Evolutionary conservation across 2,888 invertebrate genomes (phyloP).

Genomic region (Adineta ricciae): DNA sequence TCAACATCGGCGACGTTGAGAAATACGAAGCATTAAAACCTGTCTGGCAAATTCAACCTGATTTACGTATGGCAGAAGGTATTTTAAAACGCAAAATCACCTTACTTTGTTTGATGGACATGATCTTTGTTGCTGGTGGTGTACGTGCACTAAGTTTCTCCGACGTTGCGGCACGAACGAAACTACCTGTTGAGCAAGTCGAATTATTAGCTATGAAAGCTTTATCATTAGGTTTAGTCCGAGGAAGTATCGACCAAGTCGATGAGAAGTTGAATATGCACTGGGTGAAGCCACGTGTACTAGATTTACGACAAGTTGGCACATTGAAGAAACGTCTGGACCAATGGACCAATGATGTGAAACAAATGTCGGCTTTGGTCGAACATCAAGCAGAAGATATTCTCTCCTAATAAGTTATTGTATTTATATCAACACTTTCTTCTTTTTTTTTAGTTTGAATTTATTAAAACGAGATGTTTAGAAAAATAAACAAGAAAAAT

Average conservation of each 20-base stretch:
- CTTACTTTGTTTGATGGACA: conserved; percentile 85
- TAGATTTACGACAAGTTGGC: conserved; percentile 59
- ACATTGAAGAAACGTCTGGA: neutral
- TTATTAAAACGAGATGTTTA: neutral
- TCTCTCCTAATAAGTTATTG: neutral
- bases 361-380: neutral
- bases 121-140: conserved; percentile 24
- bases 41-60: conserved; percentile 68
- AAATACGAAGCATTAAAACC: conserved; percentile 58
- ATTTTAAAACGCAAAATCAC: conserved; percentile 82
- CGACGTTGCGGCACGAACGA: conserved; percentile 26
- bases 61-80: conserved; percentile 66
- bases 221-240: conserved; percentile 78
- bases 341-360: neutral
- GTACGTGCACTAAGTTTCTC: conserved; percentile 22
- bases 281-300: conserved; percentile 74
- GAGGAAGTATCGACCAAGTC: conserved; percentile 88
- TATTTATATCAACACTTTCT: neutral
- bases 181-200: conserved; percentile 60
- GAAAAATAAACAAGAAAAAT: neutral
- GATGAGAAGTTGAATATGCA: conserved; percentile 62
- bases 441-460: neutral
- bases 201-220: conserved; percentile 96
- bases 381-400: neutral
- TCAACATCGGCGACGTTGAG: conserved; percentile 56